phyloP scores from a whole-genome alignment of 2,797 vertebrate genomes.

The Rhinophrynus dorsalis region DNA sequence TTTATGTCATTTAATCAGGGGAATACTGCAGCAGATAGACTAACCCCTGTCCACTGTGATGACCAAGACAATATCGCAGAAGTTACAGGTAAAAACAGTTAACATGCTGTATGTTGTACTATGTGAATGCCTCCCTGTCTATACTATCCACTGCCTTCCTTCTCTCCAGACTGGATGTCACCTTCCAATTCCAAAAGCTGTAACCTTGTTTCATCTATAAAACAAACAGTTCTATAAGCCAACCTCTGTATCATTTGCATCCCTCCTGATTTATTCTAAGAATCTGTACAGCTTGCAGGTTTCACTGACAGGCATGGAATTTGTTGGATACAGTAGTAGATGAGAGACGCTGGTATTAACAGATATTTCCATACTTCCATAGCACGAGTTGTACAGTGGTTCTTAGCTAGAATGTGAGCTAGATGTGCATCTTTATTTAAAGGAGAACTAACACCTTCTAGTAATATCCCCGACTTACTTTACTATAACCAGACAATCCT shows the following conservation, averaged over 20 bases:
- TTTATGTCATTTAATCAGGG: not conserved
- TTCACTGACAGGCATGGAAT: not conserved
- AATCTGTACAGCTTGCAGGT: not conserved
- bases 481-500: too few relatives aligned
- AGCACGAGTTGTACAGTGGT: not conserved
- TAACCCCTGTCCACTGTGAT: not conserved
- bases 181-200: too few relatives aligned
- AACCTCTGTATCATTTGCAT: too few relatives aligned
- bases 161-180: too few relatives aligned
- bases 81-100: not conserved
- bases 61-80: not conserved
- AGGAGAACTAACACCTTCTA: too few relatives aligned
- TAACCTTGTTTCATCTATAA: too few relatives aligned
- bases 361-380: not conserved
- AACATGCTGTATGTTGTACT: not conserved
- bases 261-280: too few relatives aligned
- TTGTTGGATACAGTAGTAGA: not conserved
- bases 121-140: not conserved
- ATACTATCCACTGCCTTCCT: too few relatives aligned
- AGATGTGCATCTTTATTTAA: too few relatives aligned
- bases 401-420: not conserved
- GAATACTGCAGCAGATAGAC: not conserved
- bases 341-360: not conserved
- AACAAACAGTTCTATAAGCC: too few relatives aligned
- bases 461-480: too few relatives aligned